Base-by-base conservation (phyloP, 2,888 invertebrate species). In the Eilema sororculum region DNA sequence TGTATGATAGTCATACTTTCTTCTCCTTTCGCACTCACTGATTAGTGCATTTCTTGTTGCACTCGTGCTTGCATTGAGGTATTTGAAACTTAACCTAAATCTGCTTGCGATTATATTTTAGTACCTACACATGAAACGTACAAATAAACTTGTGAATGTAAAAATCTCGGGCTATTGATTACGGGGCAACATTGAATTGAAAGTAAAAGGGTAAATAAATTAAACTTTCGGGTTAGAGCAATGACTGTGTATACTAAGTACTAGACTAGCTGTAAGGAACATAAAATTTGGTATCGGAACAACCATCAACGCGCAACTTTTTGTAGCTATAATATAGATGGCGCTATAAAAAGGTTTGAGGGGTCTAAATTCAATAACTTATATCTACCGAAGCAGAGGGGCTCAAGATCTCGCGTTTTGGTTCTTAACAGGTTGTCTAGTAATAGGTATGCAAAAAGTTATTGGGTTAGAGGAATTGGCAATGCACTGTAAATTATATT, bases 401-500 rank as follows among this genome's bases (percentile, higher is more conserved):
- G 20, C 46, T 1, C 20, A 16, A 5, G 20, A 4, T 12, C n/a
- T 0, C 8, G 2, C 9, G 0, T 52, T 52, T 52, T 52, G 8
- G 52, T 52, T 52, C n/a, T 52, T n/a, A 52, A 52, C 52, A 52
- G 52, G 8, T n/a, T n/a, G n/a, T 52, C 52, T 52, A 9, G 52
- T n/a, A 52, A 8, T n/a, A 52, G 20, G 2, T 9, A n/a, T 52
- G 16, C 41, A 52, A n/a, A 52, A 16, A 52, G 52, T 52, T 0
- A n/a, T 69, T 68, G 78, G 79, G 76, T 81, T 76, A 80, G 75
- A 81, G 80, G 78, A 81, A 77, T 74, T 78, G 76, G 69, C 76
- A 73, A 78, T 77, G 80, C 79, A 78, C 80, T 82, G 80, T 83
- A 83, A 56, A 78, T 77, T 75, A 75, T 81, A 78, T 78, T 75